Conservation (phyloP, 2,888 invertebrate species). For the Oscheius sp. region DNA sequence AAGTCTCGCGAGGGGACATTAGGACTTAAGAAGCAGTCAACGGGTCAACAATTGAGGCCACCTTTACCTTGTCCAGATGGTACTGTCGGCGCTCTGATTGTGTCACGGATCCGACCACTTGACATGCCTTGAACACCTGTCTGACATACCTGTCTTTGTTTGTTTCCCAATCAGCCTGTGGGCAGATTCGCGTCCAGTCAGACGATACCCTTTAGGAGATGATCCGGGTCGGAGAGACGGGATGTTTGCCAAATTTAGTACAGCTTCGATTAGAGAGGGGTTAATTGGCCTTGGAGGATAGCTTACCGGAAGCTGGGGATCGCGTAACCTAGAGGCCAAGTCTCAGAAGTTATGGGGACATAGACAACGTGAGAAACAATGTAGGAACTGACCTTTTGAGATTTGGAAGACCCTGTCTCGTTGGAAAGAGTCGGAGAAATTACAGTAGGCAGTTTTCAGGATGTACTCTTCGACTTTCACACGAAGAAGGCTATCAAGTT, state of each 20-base stretch:
- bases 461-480: slow-evolving; percentile 93
- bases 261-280: slow-evolving; percentile 8
- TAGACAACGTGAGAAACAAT: too few species aligned
- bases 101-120: slow-evolving; percentile 27
- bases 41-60: neutral
- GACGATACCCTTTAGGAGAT: neutral
- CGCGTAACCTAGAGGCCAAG: too few species aligned
- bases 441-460: slow-evolving; percentile 78
- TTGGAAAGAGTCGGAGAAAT: too few species aligned
- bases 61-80: too few species aligned
- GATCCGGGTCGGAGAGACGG: too few species aligned
- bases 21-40: neutral
- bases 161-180: slow-evolving; percentile 18
- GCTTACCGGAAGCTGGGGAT: slow-evolving; percentile 8
- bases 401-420: too few species aligned
- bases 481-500: slow-evolving; percentile 95
- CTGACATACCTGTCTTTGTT: slow-evolving; percentile 20
- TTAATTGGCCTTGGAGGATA: slow-evolving; percentile 15
- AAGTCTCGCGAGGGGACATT: too few species aligned
- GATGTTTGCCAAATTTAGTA: slow-evolving; percentile 33
- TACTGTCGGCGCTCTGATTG: slow-evolving; percentile 3
- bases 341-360: too few species aligned
- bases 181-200: neutral
- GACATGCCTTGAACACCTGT: slow-evolving; percentile 31
- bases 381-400: too few species aligned